Evolutionary conservation across 2,888 invertebrate genomes (phyloP).

Genomic region (Caenorhabditis virilis): DNA sequence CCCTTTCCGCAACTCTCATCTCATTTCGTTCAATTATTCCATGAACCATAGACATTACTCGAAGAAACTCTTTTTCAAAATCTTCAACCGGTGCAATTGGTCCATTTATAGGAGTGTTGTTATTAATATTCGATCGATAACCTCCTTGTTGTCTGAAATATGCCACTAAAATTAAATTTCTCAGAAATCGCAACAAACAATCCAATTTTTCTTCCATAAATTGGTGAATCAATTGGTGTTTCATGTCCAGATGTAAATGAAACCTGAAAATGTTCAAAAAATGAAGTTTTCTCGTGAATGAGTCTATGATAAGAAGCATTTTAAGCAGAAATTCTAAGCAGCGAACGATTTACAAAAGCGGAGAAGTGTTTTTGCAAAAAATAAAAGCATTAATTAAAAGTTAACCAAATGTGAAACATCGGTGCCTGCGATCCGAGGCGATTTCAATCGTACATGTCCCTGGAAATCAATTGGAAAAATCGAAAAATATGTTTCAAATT

Average conservation of each 20-base stretch:
- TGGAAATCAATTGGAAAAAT: constrained; percentile 1
- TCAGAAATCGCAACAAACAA: background rate
- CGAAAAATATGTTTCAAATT: too few species aligned
- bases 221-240: constrained; percentile 29
- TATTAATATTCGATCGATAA: too few species aligned
- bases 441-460: constrained; percentile 20
- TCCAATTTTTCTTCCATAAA: constrained; percentile 23
- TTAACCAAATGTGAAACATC: constrained; percentile 34
- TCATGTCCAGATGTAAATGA: constrained; percentile 29
- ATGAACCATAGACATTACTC: constrained; percentile 77
- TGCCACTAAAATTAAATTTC: background rate
- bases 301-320: background rate
- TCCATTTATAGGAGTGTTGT: too few species aligned
- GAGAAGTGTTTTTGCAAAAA: background rate
- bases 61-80: constrained; percentile 76
- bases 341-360: background rate
- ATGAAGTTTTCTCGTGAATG: background rate
- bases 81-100: constrained; percentile 8
- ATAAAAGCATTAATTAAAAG: background rate
- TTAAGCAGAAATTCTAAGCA: background rate
- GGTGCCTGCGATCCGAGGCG: constrained; percentile 20
- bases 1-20: constrained; percentile 80
- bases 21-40: constrained; percentile 77
- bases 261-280: constrained; percentile 13
- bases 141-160: too few species aligned